A percentile compares a stretch with the other conserved stretches of the same genome.
Evolutionary conservation across 1,140 invertebrate species (phyloP).

Genomic region (Cherax quadricarinatus): DNA sequence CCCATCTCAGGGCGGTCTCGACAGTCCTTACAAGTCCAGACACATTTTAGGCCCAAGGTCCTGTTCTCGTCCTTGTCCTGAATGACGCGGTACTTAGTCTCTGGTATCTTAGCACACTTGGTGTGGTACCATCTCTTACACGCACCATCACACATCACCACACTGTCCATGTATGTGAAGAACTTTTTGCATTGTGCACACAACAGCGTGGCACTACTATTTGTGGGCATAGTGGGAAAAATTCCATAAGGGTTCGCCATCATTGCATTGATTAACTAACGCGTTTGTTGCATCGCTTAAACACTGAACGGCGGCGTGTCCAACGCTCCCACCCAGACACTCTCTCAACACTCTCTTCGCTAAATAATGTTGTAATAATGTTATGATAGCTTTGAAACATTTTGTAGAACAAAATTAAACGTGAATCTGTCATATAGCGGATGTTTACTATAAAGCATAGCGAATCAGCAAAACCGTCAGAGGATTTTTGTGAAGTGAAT

Average conservation of each 20-base stretch:
- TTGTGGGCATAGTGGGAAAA: constrained; percentile 60
- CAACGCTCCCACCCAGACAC: too few relatives aligned
- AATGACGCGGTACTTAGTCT: constrained; percentile 62
- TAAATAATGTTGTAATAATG: background rate
- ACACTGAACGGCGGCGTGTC: background rate
- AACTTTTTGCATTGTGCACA: constrained; percentile 67
- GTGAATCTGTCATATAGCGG: too few relatives aligned
- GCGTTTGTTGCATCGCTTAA: constrained; percentile 44
- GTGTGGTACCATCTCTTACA: constrained; percentile 64
- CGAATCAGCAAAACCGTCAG: background rate
- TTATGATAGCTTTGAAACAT: too few relatives aligned
- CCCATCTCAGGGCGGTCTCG: constrained; percentile 40
- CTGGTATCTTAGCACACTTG: constrained; percentile 63
- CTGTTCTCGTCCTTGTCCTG: constrained; percentile 66
- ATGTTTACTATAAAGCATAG: too few relatives aligned
- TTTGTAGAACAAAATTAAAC: too few relatives aligned
- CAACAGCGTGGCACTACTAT: constrained; percentile 55
- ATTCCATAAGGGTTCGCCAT: constrained; percentile 67
- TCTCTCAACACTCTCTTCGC: background rate
- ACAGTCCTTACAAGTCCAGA: constrained; percentile 61
- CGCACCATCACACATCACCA: constrained; percentile 59
- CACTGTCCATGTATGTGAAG: constrained; percentile 67
- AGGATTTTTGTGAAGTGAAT: background rate
- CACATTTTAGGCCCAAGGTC: constrained; percentile 47
- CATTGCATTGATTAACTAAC: constrained; percentile 66